phyloP scores from a whole-genome alignment of 1,140 invertebrate species.

The Bacillus rossius region DNA sequence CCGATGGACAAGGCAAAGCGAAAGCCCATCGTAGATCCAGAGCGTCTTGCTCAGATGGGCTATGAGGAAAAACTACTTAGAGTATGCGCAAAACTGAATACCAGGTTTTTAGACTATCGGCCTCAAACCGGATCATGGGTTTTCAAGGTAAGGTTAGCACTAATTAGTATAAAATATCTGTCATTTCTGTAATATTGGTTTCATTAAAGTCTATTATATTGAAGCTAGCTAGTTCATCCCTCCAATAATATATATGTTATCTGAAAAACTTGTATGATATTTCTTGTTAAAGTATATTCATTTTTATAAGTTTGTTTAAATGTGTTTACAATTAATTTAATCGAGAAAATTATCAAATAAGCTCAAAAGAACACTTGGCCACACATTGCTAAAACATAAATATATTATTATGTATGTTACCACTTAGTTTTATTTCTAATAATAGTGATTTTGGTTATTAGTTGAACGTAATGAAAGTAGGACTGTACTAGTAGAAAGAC shows the following conservation, averaged over 20 bases:
- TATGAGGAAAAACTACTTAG: conserved; percentile 83
- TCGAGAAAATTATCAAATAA: no score
- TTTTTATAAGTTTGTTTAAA: not conserved
- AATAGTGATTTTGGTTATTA: no score
- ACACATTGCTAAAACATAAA: no score
- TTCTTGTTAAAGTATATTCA: not conserved
- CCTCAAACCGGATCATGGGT: conserved; percentile 96
- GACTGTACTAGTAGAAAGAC: no score
- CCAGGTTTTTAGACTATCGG: conserved; percentile 90
- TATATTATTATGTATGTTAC: no score
- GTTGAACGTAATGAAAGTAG: no score
- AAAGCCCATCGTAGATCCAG: conserved; percentile 73
- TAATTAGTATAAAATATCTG: not conserved
- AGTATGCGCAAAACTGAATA: conserved; percentile 79
- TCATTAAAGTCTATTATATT: not conserved
- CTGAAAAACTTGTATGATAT: not conserved
- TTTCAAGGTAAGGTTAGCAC: conserved; percentile 55
- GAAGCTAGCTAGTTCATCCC: no score
- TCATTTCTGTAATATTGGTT: not conserved
- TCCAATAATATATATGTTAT: not conserved
- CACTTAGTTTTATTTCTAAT: no score
- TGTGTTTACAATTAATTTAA: no score
- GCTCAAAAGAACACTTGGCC: no score
- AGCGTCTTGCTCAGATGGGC: conserved; percentile 71
- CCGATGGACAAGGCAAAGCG: conserved; percentile 82